Evolutionary conservation across 2,888 invertebrate species (phyloP).

Genomic region (Tetheella fluctuosa): DNA sequence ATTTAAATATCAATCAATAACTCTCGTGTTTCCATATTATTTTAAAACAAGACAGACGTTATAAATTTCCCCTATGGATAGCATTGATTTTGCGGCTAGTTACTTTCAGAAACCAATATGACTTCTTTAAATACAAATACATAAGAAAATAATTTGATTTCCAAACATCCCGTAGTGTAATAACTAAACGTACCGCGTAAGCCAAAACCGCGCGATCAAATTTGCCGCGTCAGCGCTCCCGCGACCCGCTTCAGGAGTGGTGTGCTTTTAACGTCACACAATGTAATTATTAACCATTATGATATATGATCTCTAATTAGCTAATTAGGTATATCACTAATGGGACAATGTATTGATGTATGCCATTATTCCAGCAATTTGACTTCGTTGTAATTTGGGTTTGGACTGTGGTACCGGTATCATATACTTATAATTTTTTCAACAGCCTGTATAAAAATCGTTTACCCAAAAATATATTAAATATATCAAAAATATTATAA

Average conservation of each 20-base stretch:
- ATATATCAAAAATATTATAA: no score
- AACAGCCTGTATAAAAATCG: not conserved
- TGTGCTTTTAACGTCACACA: constrained; percentile 34
- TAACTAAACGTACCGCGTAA: constrained; percentile 71
- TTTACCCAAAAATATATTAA: no score
- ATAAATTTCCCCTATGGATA: no score
- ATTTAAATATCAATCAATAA: no score
- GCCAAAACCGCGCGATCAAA: constrained; percentile 80
- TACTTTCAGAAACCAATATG: no score
- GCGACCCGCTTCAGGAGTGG: constrained; percentile 43
- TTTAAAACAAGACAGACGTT: no score
- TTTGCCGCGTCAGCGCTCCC: constrained; percentile 78
- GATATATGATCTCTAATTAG: constrained; percentile 6
- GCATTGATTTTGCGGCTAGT: no score
- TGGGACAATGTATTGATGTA: not conserved
- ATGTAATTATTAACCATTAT: constrained; percentile 35
- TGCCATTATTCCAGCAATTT: not conserved
- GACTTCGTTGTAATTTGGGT: not conserved
- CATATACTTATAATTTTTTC: not conserved
- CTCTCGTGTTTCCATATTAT: no score
- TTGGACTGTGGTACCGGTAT: not conserved
- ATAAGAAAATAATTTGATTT: not conserved
- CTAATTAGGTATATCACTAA: constrained; percentile 10
- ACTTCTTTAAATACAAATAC: no score
- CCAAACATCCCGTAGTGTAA: constrained; percentile 48